A percentile compares a stretch with the other conserved stretches of the same genome.
phyloP scores from a whole-genome alignment of 2,888 invertebrate genomes.

The Drosophila setosimentum region DNA sequence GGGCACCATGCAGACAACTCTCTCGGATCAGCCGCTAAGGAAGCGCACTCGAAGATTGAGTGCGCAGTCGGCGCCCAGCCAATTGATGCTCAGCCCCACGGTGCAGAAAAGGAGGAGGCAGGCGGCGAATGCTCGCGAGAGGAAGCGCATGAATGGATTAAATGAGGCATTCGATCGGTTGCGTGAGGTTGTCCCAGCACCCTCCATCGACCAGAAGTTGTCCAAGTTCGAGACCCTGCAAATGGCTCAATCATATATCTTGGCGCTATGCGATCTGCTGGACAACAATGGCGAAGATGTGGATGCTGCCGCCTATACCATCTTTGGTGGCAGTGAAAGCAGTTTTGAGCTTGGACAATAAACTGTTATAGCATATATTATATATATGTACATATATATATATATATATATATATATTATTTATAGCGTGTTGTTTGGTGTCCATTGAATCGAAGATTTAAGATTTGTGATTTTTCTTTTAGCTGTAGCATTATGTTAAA shows the following conservation, averaged over 20 bases:
- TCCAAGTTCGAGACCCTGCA: slow-evolving; percentile 92
- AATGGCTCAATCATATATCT: slow-evolving; percentile 92
- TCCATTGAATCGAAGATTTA: slow-evolving; percentile 49
- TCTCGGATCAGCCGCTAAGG: slow-evolving; percentile 26
- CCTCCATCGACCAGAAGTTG: slow-evolving; percentile 89
- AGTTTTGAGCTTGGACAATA: slow-evolving; percentile 43
- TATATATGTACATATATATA: background rate
- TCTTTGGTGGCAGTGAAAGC: slow-evolving; percentile 58
- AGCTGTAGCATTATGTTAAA: slow-evolving; percentile 39
- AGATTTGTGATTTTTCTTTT: slow-evolving; percentile 67
- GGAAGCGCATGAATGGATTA: slow-evolving; percentile 91
- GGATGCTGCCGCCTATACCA: slow-evolving; percentile 56
- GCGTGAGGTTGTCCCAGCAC: slow-evolving; percentile 90
- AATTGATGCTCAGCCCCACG: slow-evolving; percentile 86
- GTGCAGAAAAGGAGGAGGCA: slow-evolving; percentile 88
- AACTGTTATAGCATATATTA: background rate
- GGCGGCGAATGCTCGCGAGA: slow-evolving; percentile 91
- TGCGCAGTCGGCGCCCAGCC: slow-evolving; percentile 12
- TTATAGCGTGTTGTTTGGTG: slow-evolving; percentile 29
- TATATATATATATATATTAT: background rate
- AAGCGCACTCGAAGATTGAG: slow-evolving; percentile 34
- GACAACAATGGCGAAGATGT: slow-evolving; percentile 81
- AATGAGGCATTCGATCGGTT: slow-evolving; percentile 91
- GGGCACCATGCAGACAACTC: background rate
- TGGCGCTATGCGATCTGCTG: slow-evolving; percentile 89